These are phyloP conservation scores for Manis crassicaudata DNA, from an alignment of 2,797 vertebrate species.

Conservation along the genomic window DNA sequence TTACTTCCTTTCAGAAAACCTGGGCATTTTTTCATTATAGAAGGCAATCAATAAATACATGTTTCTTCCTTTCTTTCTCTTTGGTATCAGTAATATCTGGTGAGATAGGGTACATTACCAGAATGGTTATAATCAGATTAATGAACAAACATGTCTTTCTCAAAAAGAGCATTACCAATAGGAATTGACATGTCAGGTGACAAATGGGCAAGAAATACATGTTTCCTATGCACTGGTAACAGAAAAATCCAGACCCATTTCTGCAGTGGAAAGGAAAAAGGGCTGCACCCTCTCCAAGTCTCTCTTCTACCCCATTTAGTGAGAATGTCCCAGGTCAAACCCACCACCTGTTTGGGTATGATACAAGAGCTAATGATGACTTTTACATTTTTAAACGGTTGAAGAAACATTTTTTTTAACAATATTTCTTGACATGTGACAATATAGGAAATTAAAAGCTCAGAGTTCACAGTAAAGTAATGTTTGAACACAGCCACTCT, in stretches of 20 bases:
- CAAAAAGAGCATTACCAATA: conserved; percentile 1
- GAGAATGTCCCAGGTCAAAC: background rate
- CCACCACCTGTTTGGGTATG: background rate
- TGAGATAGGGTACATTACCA: background rate
- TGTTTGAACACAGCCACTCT: background rate
- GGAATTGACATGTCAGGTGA: background rate
- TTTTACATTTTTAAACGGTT: background rate
- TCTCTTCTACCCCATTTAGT: background rate
- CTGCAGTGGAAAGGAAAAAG: background rate
- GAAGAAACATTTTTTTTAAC: background rate
- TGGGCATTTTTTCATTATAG: background rate
- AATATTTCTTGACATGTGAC: background rate
- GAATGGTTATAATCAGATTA: background rate
- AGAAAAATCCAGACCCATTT: background rate
- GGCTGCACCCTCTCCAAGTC: background rate
- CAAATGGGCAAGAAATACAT: background rate
- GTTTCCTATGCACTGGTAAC: background rate
- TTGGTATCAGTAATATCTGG: background rate
- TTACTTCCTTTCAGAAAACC: background rate
- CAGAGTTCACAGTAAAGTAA: background rate
- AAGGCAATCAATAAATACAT: background rate
- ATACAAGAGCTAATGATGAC: background rate
- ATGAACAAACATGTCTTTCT: background rate
- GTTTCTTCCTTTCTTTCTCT: background rate
- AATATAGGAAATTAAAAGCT: background rate